Evolutionary conservation across 1,140 invertebrate genomes (phyloP), one percentile per base, ranked within the genome.

Genomic region (Bombus pyrosoma): DNA sequence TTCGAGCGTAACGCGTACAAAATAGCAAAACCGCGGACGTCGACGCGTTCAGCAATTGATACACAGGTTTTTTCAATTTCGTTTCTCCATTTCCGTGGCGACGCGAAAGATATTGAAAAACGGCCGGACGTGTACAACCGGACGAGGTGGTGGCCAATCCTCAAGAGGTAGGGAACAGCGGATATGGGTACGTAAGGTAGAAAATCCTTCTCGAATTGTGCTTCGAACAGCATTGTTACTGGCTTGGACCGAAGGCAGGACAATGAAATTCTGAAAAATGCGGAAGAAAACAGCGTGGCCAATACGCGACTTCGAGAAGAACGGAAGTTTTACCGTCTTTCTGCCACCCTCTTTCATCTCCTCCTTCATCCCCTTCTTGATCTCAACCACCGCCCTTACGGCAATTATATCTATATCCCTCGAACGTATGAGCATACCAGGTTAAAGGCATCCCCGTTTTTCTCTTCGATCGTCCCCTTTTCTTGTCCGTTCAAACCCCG

Each of bases 201-300:
- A 81, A 89, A 91, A 91, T 91, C 81, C 87, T 78, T 39, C 64
- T 79, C 78, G 89, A 83, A 91, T 91, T 87, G 86, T 85, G 76
- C 80, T 75, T 73, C 4, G 78, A 80, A 43, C 80, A 64, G 76
- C 81, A 91, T 91, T 91, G 89, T 91, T 86, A 85, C 86, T 53
- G 57, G 86, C 43, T 74, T 72, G 59, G 64, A 73, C 78, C 86
- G 79, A 81, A 68, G 72, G 74, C 59, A 71, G 89, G 78, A 75
- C 89, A 91, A 90, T 90, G 89, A 89, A 89, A 91, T 91, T 85
- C 87, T 81, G 77, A 79, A 88, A 90, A 88, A 90, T 72, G 85
- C 79, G 69, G 41, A 39, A 47, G 79, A 86, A 77, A 81, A 76
- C 41, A 43, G 18, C 71, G 82, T 76, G 64, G 73, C 78, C 81